Base-by-base conservation (phyloP, 2,113 vertebrate species). In the Notarius lentiginosus region DNA sequence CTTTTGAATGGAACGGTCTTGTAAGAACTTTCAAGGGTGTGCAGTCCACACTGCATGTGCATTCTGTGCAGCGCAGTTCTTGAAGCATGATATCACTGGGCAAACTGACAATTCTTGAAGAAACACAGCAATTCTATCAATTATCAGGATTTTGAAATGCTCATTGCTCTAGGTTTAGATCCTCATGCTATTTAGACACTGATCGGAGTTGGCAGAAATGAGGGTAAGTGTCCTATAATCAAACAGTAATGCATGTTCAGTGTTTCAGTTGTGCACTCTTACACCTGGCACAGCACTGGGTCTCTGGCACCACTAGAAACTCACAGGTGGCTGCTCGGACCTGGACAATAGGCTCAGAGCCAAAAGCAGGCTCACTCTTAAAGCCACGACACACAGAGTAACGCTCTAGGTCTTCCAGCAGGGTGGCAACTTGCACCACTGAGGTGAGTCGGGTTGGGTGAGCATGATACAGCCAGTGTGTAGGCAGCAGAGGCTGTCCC, bases 401-500 rank as follows among this genome's bases (percentile, higher is more conserved):
- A 49, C 90, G 89, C 89, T 96, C 95, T 88, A 96, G 90, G 82
- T 92, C 93, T 90, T 92, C 53, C 11, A 96, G 94, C 86, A 96
- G 89, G 5, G 82, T 87, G 8, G 94, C 89, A 18, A 95, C 93
- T 14, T 94, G 89, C 0, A 79, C 85, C 18, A 91, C 89, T 0
- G 92, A 85, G 82, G 86, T 88, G 7, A 96, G 51, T 7, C 68
- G 90, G 0, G 87, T 27, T 0, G 95, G 94, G 89, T 93, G 92
- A 34, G 18, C 81, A 60, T 93, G 89, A 22, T 95, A 96, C 1
- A 96, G 89, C 12, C 90, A 83, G 90, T 96, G 95, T 30, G 93
- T 94, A 87, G 94, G 93, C 8, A 95, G 90, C 89, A 96, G 91
- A 1, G 95, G 95, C 87, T 95, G 95, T 86, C 90, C 93, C 49